Evolutionary conservation across 2,113 vertebrate species (phyloP).

Genomic region (Aythya baeri): DNA sequence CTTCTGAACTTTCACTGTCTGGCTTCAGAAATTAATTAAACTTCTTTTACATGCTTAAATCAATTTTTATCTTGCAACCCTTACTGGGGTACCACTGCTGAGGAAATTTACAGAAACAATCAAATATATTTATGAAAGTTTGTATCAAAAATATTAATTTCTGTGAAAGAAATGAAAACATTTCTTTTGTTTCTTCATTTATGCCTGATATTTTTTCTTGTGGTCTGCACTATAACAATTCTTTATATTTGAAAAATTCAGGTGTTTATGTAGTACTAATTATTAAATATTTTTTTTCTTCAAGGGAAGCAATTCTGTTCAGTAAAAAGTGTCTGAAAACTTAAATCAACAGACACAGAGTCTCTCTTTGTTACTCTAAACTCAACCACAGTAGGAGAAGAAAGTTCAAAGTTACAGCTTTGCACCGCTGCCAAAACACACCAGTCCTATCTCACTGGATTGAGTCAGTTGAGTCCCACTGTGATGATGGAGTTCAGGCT

Average conservation of each 20-base stretch:
- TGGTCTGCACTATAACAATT: neutral
- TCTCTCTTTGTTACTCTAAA: slow-evolving; percentile 74
- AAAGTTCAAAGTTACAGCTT: slow-evolving; percentile 79
- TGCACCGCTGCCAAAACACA: slow-evolving; percentile 79
- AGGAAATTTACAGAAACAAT: neutral
- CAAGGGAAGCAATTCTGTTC: neutral
- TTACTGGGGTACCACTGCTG: neutral
- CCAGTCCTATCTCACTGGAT: slow-evolving; percentile 64
- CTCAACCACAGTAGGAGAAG: slow-evolving; percentile 75
- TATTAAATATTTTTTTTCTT: slow-evolving; percentile 7
- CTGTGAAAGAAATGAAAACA: neutral
- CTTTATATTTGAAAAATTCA: neutral
- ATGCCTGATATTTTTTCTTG: neutral
- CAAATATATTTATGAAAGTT: neutral
- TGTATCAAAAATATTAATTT: neutral
- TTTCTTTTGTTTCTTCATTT: neutral
- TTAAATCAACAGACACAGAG: slow-evolving; percentile 53
- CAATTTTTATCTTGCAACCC: neutral
- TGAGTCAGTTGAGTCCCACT: slow-evolving; percentile 76
- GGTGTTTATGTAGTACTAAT: neutral
- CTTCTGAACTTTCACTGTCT: neutral
- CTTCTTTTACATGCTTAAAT: neutral
- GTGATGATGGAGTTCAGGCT: slow-evolving; percentile 81
- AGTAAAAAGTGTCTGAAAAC: slow-evolving; percentile 45
- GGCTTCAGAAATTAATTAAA: neutral